A percentile compares a stretch with the other conserved stretches of the same genome.
Conservation (phyloP, 1,140 invertebrate genomes). For the Psilanteris sp. region DNA sequence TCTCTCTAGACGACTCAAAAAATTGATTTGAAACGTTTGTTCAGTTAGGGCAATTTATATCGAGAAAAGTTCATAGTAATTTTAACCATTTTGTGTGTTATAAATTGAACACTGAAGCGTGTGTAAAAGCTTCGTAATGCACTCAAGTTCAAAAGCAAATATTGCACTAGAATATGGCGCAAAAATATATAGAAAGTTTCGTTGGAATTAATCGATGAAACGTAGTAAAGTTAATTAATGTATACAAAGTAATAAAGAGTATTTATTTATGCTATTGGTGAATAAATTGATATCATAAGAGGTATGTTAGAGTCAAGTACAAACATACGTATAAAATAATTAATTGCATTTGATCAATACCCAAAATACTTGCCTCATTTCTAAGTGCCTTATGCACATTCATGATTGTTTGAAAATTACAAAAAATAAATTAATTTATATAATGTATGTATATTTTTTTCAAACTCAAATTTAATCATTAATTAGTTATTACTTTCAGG, state of each 20-base stretch:
- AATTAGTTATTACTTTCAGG: too few species aligned
- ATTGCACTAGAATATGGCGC: not conserved
- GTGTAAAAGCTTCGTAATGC: not conserved
- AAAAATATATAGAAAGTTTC: not conserved
- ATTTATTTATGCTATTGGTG: slow-evolving; percentile 13
- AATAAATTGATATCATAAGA: slow-evolving; percentile 4
- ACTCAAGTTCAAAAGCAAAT: slow-evolving; percentile 6
- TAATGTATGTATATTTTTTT: too few species aligned
- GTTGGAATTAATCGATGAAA: not conserved
- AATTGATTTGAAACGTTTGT: not conserved
- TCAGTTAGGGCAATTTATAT: not conserved
- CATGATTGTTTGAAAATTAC: not conserved
- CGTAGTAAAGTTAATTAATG: slow-evolving; percentile 2
- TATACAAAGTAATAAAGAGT: not conserved
- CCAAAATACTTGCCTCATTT: slow-evolving; percentile 10
- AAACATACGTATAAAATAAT: slow-evolving; percentile 1
- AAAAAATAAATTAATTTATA: slow-evolving; percentile 5
- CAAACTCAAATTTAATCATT: too few species aligned
- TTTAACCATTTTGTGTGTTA: slow-evolving; percentile 25
- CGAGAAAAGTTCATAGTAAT: slow-evolving; percentile 16
- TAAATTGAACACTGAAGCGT: slow-evolving; percentile 5
- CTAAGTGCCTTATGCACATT: slow-evolving; percentile 34
- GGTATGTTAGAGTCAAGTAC: slow-evolving; percentile 3
- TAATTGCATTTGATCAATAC: slow-evolving; percentile 16
- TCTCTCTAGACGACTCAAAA: slow-evolving; percentile 1